phyloP scores from a whole-genome alignment of 2,797 vertebrate species.

The Ciconia nigra region DNA sequence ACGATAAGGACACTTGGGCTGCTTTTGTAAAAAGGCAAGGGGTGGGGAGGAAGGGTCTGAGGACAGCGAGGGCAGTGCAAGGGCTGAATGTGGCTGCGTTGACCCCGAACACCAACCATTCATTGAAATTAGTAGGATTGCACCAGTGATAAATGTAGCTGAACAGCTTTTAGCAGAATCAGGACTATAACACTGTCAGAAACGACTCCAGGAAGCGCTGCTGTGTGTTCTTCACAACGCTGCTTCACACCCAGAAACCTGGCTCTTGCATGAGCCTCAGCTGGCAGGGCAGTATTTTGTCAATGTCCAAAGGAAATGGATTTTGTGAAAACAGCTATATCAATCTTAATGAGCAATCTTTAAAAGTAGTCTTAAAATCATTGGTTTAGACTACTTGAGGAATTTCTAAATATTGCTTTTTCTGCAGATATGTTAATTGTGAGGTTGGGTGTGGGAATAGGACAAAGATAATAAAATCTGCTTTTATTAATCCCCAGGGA shows the following conservation, averaged over 20 bases:
- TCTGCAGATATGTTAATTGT: background rate
- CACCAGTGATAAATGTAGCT: background rate
- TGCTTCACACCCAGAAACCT: background rate
- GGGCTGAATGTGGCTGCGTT: background rate
- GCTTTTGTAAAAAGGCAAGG: background rate
- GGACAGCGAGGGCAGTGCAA: background rate
- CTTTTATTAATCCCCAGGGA: background rate
- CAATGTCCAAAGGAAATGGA: background rate
- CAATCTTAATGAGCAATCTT: background rate
- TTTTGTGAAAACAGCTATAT: background rate
- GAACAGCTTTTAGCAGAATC: background rate
- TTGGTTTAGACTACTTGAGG: background rate
- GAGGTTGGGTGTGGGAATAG: background rate
- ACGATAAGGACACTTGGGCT: background rate
- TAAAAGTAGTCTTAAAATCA: background rate
- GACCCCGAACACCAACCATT: accelerated
- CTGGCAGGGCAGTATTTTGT: accelerated
- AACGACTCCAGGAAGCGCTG: background rate
- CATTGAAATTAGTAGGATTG: background rate
- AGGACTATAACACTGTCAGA: background rate
- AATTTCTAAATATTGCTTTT: background rate
- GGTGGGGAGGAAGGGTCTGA: background rate
- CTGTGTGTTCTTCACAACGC: background rate
- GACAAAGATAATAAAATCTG: background rate
- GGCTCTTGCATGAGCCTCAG: background rate